Percentiles rank a stretch among this genome's conserved stretches.
phyloP scores from a whole-genome alignment of 92 coral and sea anemone species.

The Isaurus tuberculatus region DNA sequence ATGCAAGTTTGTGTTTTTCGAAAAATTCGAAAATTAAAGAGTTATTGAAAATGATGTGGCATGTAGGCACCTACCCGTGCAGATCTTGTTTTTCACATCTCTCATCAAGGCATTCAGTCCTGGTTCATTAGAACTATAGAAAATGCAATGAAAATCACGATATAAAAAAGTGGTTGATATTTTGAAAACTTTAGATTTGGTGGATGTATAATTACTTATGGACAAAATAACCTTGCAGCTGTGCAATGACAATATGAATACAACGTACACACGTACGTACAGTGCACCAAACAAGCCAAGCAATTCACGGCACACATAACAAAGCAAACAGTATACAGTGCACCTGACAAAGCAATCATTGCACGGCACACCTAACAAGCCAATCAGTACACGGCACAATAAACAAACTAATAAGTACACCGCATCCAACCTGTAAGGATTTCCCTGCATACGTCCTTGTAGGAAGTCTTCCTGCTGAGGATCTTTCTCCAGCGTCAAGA shows the following conservation, averaged over 20 bases:
- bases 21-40: background rate
- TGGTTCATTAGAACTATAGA: conserved; percentile 88
- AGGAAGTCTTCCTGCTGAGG: conserved; percentile 99
- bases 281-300: too few species aligned
- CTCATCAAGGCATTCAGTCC: conserved; percentile 97
- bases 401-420: too few species aligned
- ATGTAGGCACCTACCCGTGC: conserved; percentile 75
- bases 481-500: conserved; percentile 91
- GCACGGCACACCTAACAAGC: background rate
- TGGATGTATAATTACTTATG: too few species aligned
- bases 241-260: too few species aligned
- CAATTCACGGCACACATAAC: too few species aligned
- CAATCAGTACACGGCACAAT: background rate
- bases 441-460: conserved; percentile 99
- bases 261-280: too few species aligned
- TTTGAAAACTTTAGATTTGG: background rate
- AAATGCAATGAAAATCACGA: background rate
- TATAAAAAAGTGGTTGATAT: background rate
- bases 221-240: too few species aligned
- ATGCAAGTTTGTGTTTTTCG: background rate
- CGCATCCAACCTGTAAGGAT: conserved; percentile 87
- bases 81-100: conserved; percentile 98
- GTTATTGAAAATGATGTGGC: background rate
- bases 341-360: too few species aligned
- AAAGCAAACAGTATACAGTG: too few species aligned